phyloP scores from a whole-genome alignment of 2,888 invertebrate genomes.

The Thyatira batis region DNA sequence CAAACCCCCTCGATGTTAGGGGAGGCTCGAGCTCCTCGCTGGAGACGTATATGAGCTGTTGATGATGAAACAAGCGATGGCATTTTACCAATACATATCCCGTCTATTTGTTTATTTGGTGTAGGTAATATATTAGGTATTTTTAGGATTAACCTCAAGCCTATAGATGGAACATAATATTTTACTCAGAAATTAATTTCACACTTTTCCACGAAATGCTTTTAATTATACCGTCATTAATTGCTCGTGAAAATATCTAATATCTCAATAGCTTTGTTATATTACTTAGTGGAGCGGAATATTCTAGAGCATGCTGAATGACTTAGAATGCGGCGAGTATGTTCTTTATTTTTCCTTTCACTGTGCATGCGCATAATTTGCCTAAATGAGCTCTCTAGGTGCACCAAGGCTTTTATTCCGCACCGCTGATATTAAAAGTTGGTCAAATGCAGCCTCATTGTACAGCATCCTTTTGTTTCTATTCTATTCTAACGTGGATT shows the following conservation, averaged over 20 bases:
- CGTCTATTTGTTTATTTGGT: no score
- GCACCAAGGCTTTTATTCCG: slow-evolving; percentile 49
- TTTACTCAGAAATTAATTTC: no score
- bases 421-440: slow-evolving; percentile 65
- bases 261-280: neutral
- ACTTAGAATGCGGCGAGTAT: slow-evolving; percentile 2
- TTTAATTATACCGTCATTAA: no score
- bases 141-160: no score
- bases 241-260: neutral
- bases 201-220: no score
- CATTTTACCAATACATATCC: no score
- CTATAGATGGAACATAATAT: no score
- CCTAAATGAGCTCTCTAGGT: slow-evolving; percentile 63
- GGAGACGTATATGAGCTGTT: no score
- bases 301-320: neutral
- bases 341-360: slow-evolving; percentile 42
- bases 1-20: no score
- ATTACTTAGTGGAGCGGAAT: neutral
- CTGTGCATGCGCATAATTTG: slow-evolving; percentile 61
- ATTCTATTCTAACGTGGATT: slow-evolving; percentile 33
- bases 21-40: no score
- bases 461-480: slow-evolving; percentile 54
- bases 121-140: no score
- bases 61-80: no score
- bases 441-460: slow-evolving; percentile 66